Percentiles rank a stretch among this genome's conserved stretches.
These are phyloP conservation scores for Bolinopsis microptera DNA, from an alignment of 37 sponge, comb jelly and placozoan species.

Conservation along the genomic window DNA sequence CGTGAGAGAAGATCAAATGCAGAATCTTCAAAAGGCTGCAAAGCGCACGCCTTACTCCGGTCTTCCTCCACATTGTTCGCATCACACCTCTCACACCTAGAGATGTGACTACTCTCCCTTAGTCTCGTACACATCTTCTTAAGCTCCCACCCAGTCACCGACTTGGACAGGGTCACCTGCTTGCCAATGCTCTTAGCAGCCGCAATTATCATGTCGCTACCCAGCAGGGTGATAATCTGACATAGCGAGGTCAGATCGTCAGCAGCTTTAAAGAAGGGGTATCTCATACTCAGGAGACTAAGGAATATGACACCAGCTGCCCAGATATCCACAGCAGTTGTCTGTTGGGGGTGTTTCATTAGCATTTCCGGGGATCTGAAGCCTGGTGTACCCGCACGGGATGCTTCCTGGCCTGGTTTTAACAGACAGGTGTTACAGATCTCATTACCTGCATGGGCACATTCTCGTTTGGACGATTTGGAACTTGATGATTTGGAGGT, in stretches of 20 bases:
- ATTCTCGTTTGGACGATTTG: background rate
- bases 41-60: background rate
- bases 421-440: slow-evolving; percentile 66
- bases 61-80: background rate
- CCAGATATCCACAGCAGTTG: slow-evolving; percentile 66
- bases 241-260: slow-evolving; percentile 90
- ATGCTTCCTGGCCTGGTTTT: slow-evolving; percentile 56
- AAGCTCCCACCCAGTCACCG: slow-evolving; percentile 8
- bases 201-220: slow-evolving; percentile 59
- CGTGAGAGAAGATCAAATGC: slow-evolving; percentile 78
- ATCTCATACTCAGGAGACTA: slow-evolving; percentile 83
- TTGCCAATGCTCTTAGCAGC: slow-evolving; percentile 68
- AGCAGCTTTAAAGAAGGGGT: slow-evolving; percentile 94
- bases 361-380: slow-evolving; percentile 66
- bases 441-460: slow-evolving; percentile 47
- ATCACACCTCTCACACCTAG: slow-evolving; percentile 59
- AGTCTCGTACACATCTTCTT: slow-evolving; percentile 58
- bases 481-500: background rate
- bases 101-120: slow-evolving; percentile 26
- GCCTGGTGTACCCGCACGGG: slow-evolving; percentile 66
- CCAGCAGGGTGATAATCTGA: slow-evolving; percentile 75
- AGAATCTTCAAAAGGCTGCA: slow-evolving; percentile 71
- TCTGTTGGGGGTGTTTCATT: slow-evolving; percentile 66
- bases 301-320: slow-evolving; percentile 70
- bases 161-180: slow-evolving; percentile 9